Evolutionary conservation across 2,113 vertebrate species (phyloP).

Genomic region (Cinclus mexicanus): DNA sequence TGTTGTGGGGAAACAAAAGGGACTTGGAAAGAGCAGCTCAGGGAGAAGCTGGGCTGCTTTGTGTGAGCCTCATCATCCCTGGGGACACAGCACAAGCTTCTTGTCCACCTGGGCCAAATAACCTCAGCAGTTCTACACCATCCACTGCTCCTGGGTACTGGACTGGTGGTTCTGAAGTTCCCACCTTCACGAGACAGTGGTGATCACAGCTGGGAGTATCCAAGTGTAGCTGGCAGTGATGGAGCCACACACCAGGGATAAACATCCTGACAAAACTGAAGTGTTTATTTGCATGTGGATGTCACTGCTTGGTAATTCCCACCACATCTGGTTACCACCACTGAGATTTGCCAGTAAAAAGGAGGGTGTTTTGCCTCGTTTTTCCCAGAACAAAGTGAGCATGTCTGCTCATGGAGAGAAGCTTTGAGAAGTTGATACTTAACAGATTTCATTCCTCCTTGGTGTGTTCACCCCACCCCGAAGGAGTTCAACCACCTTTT

Average conservation of each 20-base stretch:
- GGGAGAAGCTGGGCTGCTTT: neutral
- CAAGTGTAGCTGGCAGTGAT: slow-evolving; percentile 12
- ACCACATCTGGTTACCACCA: slow-evolving; percentile 52
- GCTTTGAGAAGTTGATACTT: neutral
- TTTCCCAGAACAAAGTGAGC: slow-evolving; percentile 43
- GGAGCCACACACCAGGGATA: slow-evolving; percentile 32
- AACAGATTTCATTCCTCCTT: neutral
- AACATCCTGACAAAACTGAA: slow-evolving; percentile 28
- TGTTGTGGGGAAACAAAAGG: slow-evolving; percentile 47
- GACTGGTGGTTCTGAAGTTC: neutral
- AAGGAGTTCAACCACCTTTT: neutral
- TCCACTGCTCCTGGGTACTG: neutral
- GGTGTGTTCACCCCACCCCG: neutral
- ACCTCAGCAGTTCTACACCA: neutral
- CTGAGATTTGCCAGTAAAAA: slow-evolving; percentile 48
- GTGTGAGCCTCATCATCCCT: neutral
- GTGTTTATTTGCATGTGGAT: slow-evolving; percentile 61
- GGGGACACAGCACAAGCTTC: neutral
- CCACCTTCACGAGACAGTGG: neutral
- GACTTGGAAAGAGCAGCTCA: slow-evolving; percentile 38
- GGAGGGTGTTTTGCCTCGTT: slow-evolving; percentile 1
- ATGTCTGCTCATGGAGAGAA: neutral
- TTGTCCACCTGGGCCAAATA: neutral
- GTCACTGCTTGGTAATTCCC: slow-evolving; percentile 59
- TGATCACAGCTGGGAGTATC: slow-evolving; percentile 47